Evolutionary conservation across 2,113 vertebrate genomes (phyloP).

Genomic region (Heterochromis multidens): DNA sequence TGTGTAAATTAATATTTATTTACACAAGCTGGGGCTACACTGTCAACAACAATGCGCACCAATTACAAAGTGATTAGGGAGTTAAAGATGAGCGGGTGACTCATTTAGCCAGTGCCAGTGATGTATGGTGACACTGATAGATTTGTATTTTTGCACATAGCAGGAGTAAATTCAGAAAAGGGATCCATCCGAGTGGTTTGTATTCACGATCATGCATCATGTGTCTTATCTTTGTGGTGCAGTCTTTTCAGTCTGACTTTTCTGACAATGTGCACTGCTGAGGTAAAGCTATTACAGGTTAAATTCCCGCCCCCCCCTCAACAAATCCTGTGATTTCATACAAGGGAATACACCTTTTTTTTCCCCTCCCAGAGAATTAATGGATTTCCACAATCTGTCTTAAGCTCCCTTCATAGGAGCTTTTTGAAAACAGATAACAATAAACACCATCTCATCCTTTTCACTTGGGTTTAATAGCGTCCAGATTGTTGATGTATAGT

Average conservation of each 20-base stretch:
- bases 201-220: slow-evolving; percentile 24
- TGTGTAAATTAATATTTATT: slow-evolving; percentile 1
- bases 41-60: not conserved
- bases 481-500: slow-evolving; percentile 85
- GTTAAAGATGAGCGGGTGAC: not conserved
- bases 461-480: slow-evolving; percentile 78
- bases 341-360: slow-evolving; percentile 84
- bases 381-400: slow-evolving; percentile 88
- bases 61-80: not conserved
- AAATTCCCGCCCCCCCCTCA: slow-evolving; percentile 81
- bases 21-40: not conserved
- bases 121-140: not conserved
- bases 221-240: slow-evolving; percentile 65
- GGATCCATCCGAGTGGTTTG: not conserved
- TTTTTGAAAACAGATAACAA: slow-evolving; percentile 84
- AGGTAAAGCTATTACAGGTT: slow-evolving; percentile 78
- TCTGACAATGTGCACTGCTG: slow-evolving; percentile 72
- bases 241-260: slow-evolving; percentile 61
- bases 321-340: slow-evolving; percentile 85
- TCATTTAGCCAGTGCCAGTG: not conserved
- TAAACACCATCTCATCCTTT: slow-evolving; percentile 80
- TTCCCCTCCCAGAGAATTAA: slow-evolving; percentile 83
- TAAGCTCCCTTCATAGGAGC: slow-evolving; percentile 83
- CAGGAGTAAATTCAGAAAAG: not conserved
- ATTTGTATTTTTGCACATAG: not conserved